Percentiles rank a stretch among this genome's conserved stretches.
Evolutionary conservation across 2,113 vertebrate species (phyloP).

Genomic region (Rana temporaria): DNA sequence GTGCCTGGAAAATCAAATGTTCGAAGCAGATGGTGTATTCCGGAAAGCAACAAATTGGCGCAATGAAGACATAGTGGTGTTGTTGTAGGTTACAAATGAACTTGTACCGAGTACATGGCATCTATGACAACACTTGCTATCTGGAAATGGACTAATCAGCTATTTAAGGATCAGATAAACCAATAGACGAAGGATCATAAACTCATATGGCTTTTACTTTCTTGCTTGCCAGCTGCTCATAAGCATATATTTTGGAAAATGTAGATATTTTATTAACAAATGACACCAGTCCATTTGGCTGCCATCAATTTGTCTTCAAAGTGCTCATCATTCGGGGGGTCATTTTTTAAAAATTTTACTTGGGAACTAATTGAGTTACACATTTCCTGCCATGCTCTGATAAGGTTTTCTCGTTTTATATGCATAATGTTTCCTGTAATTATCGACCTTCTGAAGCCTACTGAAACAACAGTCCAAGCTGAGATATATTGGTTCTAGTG

Average conservation of each 20-base stretch:
- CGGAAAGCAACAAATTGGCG: constrained; percentile 17
- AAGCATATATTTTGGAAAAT: constrained; percentile 72
- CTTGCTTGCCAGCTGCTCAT: constrained; percentile 67
- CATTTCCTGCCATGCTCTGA: constrained; percentile 77
- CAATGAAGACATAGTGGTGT: constrained; percentile 36
- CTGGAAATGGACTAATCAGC: constrained; percentile 66
- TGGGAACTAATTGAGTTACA: constrained; percentile 77
- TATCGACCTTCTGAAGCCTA: constrained; percentile 74
- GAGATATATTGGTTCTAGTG: constrained; percentile 67
- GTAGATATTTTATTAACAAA: constrained; percentile 69
- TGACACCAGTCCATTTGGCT: constrained; percentile 73
- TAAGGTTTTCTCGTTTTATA: constrained; percentile 72
- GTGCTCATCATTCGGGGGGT: constrained; percentile 75
- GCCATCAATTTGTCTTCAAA: constrained; percentile 76
- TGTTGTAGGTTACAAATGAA: constrained; percentile 58
- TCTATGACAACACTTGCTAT: constrained; percentile 62
- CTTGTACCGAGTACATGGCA: constrained; percentile 49
- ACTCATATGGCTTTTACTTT: constrained; percentile 66
- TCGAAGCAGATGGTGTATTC: constrained; percentile 45
- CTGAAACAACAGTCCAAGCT: constrained; percentile 70
- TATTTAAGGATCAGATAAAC: constrained; percentile 68
- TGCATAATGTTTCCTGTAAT: constrained; percentile 80
- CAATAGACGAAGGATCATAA: constrained; percentile 66
- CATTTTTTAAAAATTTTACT: constrained; percentile 75
- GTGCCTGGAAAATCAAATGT: constrained; percentile 56